phyloP scores from a whole-genome alignment of 1,140 invertebrate genomes.

The Leptonema lineaticorne region DNA sequence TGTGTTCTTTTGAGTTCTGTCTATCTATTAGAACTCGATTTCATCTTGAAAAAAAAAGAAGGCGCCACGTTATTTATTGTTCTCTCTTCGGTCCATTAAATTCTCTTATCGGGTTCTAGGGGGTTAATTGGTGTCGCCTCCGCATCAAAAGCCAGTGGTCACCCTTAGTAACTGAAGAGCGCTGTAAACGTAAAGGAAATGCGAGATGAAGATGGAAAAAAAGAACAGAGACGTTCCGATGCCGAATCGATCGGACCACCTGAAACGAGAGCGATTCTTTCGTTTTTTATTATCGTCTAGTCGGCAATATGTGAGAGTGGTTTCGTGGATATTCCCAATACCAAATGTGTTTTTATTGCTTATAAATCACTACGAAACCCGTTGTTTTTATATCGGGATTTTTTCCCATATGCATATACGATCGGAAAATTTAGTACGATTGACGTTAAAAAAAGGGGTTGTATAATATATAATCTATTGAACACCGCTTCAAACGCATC shows the following conservation, averaged over 20 bases:
- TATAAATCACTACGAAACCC: slow-evolving; percentile 5
- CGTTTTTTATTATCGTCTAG: not conserved
- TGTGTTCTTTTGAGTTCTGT: slow-evolving; percentile 2
- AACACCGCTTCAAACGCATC: no score
- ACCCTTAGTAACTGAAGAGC: no score
- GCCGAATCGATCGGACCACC: slow-evolving; percentile 36
- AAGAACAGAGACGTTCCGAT: not conserved
- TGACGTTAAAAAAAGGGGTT: no score
- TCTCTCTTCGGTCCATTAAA: slow-evolving; percentile 36
- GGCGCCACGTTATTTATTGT: slow-evolving; percentile 38
- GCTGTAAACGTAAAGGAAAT: no score
- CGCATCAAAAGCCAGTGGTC: no score
- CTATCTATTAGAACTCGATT: not conserved
- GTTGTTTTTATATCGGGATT: no score
- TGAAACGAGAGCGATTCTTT: not conserved
- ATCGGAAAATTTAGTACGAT: not conserved
- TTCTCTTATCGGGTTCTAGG: slow-evolving; percentile 23
- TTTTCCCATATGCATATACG: not conserved
- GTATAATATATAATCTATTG: no score
- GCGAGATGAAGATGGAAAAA: not conserved
- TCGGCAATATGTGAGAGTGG: slow-evolving; percentile 1
- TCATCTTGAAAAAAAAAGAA: no score
- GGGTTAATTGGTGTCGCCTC: slow-evolving; percentile 40
- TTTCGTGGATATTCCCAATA: not conserved
- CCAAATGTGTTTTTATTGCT: slow-evolving; percentile 4